Base-by-base conservation (phyloP, 2,797 vertebrate genomes). In the Channa striata region DNA sequence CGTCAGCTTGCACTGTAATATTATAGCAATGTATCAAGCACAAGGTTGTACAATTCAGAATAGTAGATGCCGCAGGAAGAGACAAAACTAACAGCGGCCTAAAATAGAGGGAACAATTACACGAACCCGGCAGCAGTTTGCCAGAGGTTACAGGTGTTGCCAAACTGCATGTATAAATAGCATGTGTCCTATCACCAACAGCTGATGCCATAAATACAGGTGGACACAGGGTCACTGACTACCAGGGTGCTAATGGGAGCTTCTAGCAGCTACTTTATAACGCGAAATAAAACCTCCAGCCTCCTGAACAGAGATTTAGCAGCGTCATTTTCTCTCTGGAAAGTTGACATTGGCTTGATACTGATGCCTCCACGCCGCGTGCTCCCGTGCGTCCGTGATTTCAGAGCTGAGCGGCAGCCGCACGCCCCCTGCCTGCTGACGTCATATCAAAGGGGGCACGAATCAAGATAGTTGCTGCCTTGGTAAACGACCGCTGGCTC, bases 261-360 rank as follows among this genome's bases (percentile, higher is more conserved):
- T 73, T 90, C 73, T 16, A 20, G 37, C 51, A 80, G 52, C 68
- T 86, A 87, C 76, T 72, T 36, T 59, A 76, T 59, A 72, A 77
- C 67, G 53, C 52, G 51, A 66, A 75, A 64, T 70, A 43, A 69
- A 89, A 93, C 92, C 92, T 94, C 91, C 11, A 93, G 88, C 50
- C 85, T 91, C 72, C 73, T 90, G 88, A 93, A 90, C 77, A 93
- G 72, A 81, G 90, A 81, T 73, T 87, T 92, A 25, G 89, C 70
- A 6, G 80, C 92, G 46, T 94, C 91, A 89, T 92, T 89, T 82
- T 93, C 93, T 81, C 77, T 92, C 84, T 79, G 89, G 82, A 86
- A 89, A 78, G 80, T 87, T 76, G 88, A 84, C 93, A 93, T 94
- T 72, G 73, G 83, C 42, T 52, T 16, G 56, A 56, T 49, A 47